These are phyloP conservation scores for Beris chalybata DNA, from an alignment of 2,888 invertebrate species.

Conservation along the genomic window DNA sequence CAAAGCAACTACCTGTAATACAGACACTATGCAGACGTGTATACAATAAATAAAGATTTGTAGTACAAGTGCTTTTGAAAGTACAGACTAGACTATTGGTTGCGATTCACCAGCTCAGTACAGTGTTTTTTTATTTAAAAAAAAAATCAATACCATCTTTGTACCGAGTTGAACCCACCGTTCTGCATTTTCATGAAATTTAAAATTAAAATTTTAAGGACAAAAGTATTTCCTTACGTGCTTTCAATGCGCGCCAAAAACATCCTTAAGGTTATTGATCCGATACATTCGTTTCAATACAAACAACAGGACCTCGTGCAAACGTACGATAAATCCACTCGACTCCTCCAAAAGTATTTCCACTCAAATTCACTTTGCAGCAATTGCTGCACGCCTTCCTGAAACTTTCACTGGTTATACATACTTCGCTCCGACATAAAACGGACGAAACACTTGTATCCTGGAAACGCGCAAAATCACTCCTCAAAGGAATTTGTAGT, in stretches of 20 bases:
- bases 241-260: not conserved
- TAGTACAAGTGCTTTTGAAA: too few relatives aligned
- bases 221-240: not conserved
- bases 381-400: not conserved
- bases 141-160: too few relatives aligned
- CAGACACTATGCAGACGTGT: too few relatives aligned
- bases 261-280: not conserved
- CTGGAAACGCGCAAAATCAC: slow-evolving; percentile 20
- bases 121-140: too few relatives aligned
- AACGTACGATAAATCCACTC: not conserved
- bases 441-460: not conserved
- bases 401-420: slow-evolving; percentile 20
- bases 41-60: too few relatives aligned
- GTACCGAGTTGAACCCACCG: too few relatives aligned
- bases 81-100: too few relatives aligned
- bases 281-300: not conserved
- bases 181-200: too few relatives aligned
- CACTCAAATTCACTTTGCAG: slow-evolving; percentile 14
- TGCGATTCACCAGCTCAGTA: too few relatives aligned
- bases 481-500: not conserved
- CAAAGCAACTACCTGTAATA: too few relatives aligned
- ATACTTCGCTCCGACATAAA: not conserved
- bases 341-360: not conserved
- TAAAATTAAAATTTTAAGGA: too few relatives aligned
- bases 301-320: not conserved